Conservation (phyloP, 2,113 vertebrate species). For the Cnemophilus loriae region DNA sequence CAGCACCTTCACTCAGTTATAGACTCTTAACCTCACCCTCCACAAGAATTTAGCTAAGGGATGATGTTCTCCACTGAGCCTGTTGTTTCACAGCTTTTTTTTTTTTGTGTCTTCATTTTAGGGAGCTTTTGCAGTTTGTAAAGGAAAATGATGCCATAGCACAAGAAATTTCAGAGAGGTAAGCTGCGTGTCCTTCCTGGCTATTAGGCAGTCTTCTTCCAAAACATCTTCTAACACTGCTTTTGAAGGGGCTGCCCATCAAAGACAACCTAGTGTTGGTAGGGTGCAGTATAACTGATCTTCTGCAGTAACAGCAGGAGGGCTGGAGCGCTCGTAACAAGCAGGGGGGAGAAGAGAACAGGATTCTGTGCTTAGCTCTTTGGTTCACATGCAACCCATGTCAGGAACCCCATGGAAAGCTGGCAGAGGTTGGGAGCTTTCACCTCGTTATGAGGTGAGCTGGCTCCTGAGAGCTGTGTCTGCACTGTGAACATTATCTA, state of each 20-base stretch:
- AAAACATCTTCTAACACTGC: not conserved
- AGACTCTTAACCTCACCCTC: not conserved
- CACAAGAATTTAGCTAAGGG: not conserved
- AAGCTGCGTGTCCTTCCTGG: slow-evolving; percentile 24
- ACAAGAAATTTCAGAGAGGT: slow-evolving; percentile 87
- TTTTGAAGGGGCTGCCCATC: not conserved
- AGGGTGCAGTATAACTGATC: not conserved
- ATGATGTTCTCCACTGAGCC: not conserved
- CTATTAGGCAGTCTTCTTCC: not conserved
- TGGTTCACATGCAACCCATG: not conserved
- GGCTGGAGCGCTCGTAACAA: not conserved
- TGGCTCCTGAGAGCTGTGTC: not conserved
- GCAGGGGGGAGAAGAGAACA: not conserved
- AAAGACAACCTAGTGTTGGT: not conserved
- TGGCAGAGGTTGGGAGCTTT: not conserved
- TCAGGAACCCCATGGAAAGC: not conserved
- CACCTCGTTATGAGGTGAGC: not conserved
- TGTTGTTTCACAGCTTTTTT: not conserved
- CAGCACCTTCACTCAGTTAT: not conserved
- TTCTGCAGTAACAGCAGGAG: not conserved
- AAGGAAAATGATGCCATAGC: slow-evolving; percentile 89
- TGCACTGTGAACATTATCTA: not conserved
- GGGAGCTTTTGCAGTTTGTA: slow-evolving; percentile 89
- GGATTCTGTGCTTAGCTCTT: not conserved
- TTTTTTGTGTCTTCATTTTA: slow-evolving; percentile 50